Base-by-base conservation (phyloP, 2,797 vertebrate species). In the Vireo griseus region DNA sequence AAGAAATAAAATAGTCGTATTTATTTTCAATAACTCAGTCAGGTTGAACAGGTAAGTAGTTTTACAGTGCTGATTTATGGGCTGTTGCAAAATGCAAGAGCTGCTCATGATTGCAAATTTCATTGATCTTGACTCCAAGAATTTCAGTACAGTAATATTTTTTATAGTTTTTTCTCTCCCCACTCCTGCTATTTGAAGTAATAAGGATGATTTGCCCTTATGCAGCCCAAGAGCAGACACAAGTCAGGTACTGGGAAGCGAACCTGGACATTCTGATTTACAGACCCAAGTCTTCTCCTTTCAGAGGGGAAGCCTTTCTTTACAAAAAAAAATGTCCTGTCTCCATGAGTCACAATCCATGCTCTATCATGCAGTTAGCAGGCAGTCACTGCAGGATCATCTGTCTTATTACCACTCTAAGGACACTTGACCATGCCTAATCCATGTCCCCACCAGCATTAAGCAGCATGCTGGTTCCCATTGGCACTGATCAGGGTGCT, bases 21-120 rank as follows among this genome's bases (percentile, higher is more conserved):
- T 90, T 91, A 65, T 95, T 95, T 94, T 95, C 93, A 72, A 12
- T 81, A 88, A 74, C 62, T 87, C 42, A 20, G 93, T 65, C 42
- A 17, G 54, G 78, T 88, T 61, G 90, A 90, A 87, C 0, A 1
- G 31, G 33, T 76, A 90, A 85, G 66, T 93, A 67, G 83, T 67
- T 95, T 79, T 82, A 82, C 62, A 65, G 4, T 80, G 35, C 75
- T 89, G 84, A 93, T 94, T 93, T 88, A 89, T 89, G 78, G 68
- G 62, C 84, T 85, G 25, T 72, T 95, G 71, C 67, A 69, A 94
- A 88, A 92, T 90, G 74, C 71, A 87, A 91, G 48, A 85, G 72
- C 86, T 90, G 44, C 67, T 95, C n/a, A n/a, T 20, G 75, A 77
- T 55, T 83, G 84, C 66, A 90, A 72, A 95, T 95, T 80, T 72